Conservation (phyloP, 2,113 vertebrate genomes). For the Melanerpes formicivorus region DNA sequence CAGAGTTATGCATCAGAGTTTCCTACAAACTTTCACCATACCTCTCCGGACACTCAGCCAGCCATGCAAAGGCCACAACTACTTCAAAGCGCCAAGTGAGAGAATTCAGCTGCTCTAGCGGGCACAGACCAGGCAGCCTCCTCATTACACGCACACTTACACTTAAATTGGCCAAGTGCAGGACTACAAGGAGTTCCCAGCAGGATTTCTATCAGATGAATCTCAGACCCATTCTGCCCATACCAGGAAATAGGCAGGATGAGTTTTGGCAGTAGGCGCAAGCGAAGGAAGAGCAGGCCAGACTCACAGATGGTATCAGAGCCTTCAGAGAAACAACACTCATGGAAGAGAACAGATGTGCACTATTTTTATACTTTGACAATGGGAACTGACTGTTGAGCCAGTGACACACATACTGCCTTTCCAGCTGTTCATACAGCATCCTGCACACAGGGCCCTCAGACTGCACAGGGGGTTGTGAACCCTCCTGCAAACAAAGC, state of each 20-base stretch:
- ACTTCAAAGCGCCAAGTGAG: neutral
- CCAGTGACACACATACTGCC: neutral
- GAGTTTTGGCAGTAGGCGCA: neutral
- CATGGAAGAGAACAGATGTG: neutral
- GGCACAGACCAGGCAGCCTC: neutral
- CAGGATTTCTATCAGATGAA: neutral
- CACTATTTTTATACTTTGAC: neutral
- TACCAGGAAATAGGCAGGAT: neutral
- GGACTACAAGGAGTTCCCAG: neutral
- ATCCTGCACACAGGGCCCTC: accelerated
- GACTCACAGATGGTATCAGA: neutral
- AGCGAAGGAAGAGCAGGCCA: neutral
- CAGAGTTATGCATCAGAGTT: neutral
- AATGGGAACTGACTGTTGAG: neutral
- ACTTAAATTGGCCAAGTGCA: neutral
- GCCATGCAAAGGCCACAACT: neutral
- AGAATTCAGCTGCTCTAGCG: neutral
- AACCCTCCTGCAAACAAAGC: neutral
- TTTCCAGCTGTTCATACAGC: neutral
- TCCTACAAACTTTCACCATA: neutral
- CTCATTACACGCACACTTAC: neutral
- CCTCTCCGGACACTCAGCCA: neutral
- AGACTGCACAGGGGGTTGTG: accelerated
- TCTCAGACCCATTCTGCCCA: neutral
- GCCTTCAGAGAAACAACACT: neutral